phyloP scores from a whole-genome alignment of 2,888 invertebrate genomes.

The Colletes collaris region DNA sequence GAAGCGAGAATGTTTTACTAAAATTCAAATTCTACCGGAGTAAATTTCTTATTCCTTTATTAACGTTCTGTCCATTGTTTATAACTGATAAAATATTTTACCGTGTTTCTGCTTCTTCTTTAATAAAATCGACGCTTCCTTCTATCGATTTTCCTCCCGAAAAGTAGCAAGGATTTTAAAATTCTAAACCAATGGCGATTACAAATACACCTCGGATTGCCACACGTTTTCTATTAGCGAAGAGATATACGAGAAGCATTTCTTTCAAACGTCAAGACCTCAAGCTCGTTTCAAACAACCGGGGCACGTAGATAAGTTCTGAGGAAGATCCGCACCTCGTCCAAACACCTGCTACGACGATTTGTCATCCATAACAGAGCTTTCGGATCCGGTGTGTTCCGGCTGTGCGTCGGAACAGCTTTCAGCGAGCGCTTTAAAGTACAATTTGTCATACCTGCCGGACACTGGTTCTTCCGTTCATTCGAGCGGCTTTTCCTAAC shows the following conservation, averaged over 20 bases:
- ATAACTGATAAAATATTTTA: no score
- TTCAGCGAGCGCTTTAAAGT: conserved; percentile 71
- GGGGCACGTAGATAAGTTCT: conserved; percentile 65
- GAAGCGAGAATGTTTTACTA: no score
- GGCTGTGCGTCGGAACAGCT: conserved; percentile 68
- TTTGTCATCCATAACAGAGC: conserved; percentile 73
- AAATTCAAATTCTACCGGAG: no score
- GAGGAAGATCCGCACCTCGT: conserved; percentile 65
- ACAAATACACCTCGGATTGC: neutral
- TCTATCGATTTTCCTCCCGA: no score
- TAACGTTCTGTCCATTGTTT: no score
- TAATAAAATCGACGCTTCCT: no score
- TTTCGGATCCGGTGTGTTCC: conserved; percentile 67
- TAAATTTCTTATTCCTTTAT: no score
- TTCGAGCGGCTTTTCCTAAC: conserved; percentile 46
- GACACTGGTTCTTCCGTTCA: conserved; percentile 63
- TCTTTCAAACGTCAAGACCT: conserved; percentile 60
- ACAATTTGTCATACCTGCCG: conserved; percentile 70
- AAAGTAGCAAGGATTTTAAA: neutral
- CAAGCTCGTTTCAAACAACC: conserved; percentile 50
- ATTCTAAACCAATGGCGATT: neutral
- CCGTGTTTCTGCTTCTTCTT: no score
- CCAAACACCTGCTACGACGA: conserved; percentile 73
- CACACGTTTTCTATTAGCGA: conserved; percentile 33
- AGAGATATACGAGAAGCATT: conserved; percentile 38